Base-by-base conservation (phyloP, 2,113 vertebrate genomes). In the Microcebus lehilahytsara region DNA sequence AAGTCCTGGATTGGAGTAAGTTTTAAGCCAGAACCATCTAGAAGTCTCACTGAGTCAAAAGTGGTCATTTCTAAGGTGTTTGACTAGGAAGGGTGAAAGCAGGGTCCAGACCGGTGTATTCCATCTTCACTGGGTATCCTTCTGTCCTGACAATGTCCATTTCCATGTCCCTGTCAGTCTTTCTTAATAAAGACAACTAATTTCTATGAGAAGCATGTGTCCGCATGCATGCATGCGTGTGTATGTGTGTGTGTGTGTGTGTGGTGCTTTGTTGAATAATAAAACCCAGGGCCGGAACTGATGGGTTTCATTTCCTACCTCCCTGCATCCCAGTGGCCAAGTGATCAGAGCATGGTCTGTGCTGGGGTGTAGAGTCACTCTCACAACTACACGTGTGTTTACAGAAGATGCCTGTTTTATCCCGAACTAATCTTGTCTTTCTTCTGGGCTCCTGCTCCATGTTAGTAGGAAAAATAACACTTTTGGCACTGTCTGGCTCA, bases 351-450 rank as follows among this genome's bases (percentile, higher is more conserved):
- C 0, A 34, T 25, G 66, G 8, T 6, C 2, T n/a, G 51, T 0
- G 25, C 3, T 12, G 51, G 42, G 25, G 53, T 19, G 4, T 22
- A 23, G 67, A 34, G 25, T 64, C 10, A 3, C 56, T 8, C 17
- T 7, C 5, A 13, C 16, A 75, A 12, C 19, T 13, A 9, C 27
- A 25, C 0, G 0, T 69, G 30, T 32, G 37, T 62, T 30, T 3
- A 27, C 37, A 60, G 75, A 74, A 56, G 71, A 25, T 62, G 16
- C n/a, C 27, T 37, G 2, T 42, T 46, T 49, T 25, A 34, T 9
- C 4, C 80, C 16, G 13, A 78, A 56, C 23, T 13, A 3, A 49
- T 56, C 81, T n/a, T 9, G 3, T 34, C 53, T 71, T 46, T 49
- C 53, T 81, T 32, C 60, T 9, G 53, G 42, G 6, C 11, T 7